Conservation (phyloP, 1,140 invertebrate species). For the Lepidostoma basale region DNA sequence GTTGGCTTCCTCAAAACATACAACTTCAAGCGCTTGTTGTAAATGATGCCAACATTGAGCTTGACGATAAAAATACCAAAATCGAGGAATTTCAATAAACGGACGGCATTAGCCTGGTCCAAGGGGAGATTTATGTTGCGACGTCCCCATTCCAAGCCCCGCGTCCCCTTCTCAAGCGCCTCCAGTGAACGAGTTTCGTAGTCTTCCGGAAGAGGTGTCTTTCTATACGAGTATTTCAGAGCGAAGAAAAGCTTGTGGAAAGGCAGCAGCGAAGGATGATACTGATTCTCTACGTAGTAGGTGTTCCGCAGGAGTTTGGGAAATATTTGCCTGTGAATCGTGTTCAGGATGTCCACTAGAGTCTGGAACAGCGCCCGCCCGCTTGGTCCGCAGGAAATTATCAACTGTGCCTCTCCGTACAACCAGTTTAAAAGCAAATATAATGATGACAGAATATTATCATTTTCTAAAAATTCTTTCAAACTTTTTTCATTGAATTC, state of each 20-base stretch:
- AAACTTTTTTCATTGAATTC: conserved; percentile 31
- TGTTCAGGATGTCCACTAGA: conserved; percentile 58
- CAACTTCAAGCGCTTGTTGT: conserved; percentile 61
- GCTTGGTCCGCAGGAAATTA: conserved; percentile 57
- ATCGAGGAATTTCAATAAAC: conserved; percentile 72
- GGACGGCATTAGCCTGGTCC: conserved; percentile 70
- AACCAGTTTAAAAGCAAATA: conserved; percentile 57
- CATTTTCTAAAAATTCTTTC: conserved; percentile 40
- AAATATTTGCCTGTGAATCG: conserved; percentile 54
- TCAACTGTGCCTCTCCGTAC: conserved; percentile 57
- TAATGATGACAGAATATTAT: conserved; percentile 55
- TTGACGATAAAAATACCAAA: conserved; percentile 74
- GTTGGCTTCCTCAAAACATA: conserved; percentile 53
- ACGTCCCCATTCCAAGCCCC: conserved; percentile 71
- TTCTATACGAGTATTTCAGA: conserved; percentile 55
- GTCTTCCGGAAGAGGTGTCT: conserved; percentile 74
- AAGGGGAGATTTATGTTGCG: conserved; percentile 58
- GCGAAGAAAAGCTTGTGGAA: conserved; percentile 33
- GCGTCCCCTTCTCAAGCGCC: conserved; percentile 69
- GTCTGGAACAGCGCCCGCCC: conserved; percentile 58
- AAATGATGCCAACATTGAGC: conserved; percentile 65
- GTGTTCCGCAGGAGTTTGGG: conserved; percentile 43
- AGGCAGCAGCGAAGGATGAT: conserved; percentile 18
- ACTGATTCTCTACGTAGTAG: conserved; percentile 34
- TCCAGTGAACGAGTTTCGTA: conserved; percentile 71